Base-by-base conservation (phyloP, 2,888 invertebrate species). In the Drosophila subsilvestris region DNA sequence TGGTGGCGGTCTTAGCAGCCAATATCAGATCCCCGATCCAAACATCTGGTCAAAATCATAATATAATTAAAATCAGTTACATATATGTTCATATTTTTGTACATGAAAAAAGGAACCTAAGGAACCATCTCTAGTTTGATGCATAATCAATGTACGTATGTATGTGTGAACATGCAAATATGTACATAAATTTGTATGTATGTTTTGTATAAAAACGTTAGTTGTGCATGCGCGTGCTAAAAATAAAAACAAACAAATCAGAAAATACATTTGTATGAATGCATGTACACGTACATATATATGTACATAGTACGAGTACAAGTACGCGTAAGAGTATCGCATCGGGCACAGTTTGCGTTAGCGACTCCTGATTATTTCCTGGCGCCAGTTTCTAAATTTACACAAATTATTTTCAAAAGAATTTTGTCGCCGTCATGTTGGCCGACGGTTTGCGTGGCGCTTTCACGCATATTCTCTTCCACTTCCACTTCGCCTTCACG, bases 321-420 rank as follows among this genome's bases (percentile, higher is more conserved):
- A 45, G 63, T 49, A 63, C 50, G 51, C 61, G 66, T 58, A 66
- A 49, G 50, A 49, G 50, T 62, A 57, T 54, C 70, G 61, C 62
- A 49, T 56, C 60, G 51, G 62, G 47, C 63, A 74, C 69, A 74
- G 71, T 74, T 78, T 80, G 72, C 75, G 78, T 80, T 80, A 78
- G 79, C 79, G 80, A 80, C 84, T 81, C 70, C 77, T 79, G 86
- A 87, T 90, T 88, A 90, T 90, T 91, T 91, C 90, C 90, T 91
- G 90, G 91, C 91, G 90, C 91, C 91, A 90, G 81, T 86, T 86
- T 86, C 86, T 89, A 89, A 90, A 90, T 90, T 89, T 89, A 90
- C 89, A 84, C 89, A 90, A 91, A 90, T 87, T 81, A 85, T 86
- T 90, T 89, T 78, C 62, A 79, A 88, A 89, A 87, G 86, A 86